Percentiles rank a stretch among this genome's conserved stretches.
phyloP scores from a whole-genome alignment of 2,797 vertebrate genomes.

The Echeneis naucrates region DNA sequence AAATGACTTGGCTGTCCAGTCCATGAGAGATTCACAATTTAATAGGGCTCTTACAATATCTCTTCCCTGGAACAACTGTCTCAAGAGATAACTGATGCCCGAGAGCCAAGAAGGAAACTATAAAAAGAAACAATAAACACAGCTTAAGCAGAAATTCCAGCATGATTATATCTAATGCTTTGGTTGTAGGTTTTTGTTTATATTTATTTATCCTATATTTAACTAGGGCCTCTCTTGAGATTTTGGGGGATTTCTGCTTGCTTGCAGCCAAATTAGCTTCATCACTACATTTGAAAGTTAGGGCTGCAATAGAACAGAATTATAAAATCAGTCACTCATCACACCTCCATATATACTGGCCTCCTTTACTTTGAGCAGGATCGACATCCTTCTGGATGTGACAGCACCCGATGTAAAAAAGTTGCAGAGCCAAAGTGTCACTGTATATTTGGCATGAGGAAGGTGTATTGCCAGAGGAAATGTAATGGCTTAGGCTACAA shows the following conservation, averaged over 20 bases:
- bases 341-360: slow-evolving; percentile 20
- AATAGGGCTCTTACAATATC: slow-evolving; percentile 21
- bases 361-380: slow-evolving; percentile 20
- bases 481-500: slow-evolving; percentile 40
- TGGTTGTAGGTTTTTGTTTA: slow-evolving; percentile 18
- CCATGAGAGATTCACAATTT: no score
- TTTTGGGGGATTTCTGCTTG: slow-evolving; percentile 20
- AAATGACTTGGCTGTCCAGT: slow-evolving; percentile 1
- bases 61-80: slow-evolving; percentile 22
- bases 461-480: slow-evolving; percentile 29
- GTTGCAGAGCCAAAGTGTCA: background rate
- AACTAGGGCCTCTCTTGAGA: slow-evolving; percentile 16
- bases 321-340: slow-evolving; percentile 31
- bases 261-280: slow-evolving; percentile 37
- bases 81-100: no score
- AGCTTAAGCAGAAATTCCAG: slow-evolving; percentile 18
- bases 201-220: slow-evolving; percentile 23
- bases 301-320: slow-evolving; percentile 9
- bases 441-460: slow-evolving; percentile 38
- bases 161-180: slow-evolving; percentile 22
- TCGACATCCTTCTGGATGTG: slow-evolving; percentile 37
- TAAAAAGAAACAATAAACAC: slow-evolving; percentile 1
- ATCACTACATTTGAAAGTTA: slow-evolving; percentile 20
- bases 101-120: slow-evolving; percentile 8
- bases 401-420: slow-evolving; percentile 11